These are phyloP conservation scores for Calypte anna DNA, from an alignment of 2,113 vertebrate species.

Conservation along the genomic window DNA sequence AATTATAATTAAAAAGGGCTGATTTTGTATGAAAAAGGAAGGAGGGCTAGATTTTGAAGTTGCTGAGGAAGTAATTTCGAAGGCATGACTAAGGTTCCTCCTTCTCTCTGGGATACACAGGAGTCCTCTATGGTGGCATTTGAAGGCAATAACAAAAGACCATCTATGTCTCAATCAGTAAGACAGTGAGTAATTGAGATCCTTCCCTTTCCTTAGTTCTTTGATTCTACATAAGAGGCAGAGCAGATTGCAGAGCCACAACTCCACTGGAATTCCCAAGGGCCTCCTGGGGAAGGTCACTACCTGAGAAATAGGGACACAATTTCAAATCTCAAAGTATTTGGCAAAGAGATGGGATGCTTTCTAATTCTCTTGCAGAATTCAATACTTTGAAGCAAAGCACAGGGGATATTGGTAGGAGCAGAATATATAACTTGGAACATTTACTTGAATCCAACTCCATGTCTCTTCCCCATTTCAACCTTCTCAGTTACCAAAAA, in stretches of 20 bases:
- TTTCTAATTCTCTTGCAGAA: background rate
- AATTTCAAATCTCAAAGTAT: background rate
- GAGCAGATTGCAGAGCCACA: background rate
- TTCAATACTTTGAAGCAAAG: background rate
- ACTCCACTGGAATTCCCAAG: background rate
- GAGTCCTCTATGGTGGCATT: fast-evolving
- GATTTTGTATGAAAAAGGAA: background rate
- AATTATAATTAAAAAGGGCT: background rate
- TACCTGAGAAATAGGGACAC: background rate
- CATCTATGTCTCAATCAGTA: background rate
- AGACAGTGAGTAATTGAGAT: background rate
- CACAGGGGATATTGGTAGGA: background rate
- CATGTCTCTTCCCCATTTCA: background rate
- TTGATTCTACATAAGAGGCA: background rate
- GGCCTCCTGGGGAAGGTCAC: background rate
- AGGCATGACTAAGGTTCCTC: fast-evolving
- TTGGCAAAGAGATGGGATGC: background rate
- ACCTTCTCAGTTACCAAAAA: background rate
- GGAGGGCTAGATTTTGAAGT: background rate
- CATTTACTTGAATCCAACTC: background rate
- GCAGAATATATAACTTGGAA: background rate
- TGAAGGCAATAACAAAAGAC: background rate
- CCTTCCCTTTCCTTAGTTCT: background rate
- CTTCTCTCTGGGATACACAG: background rate
- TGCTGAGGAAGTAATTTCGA: background rate